Conservation (phyloP, 2,113 vertebrate species). For the Alaudala cheleensis region DNA sequence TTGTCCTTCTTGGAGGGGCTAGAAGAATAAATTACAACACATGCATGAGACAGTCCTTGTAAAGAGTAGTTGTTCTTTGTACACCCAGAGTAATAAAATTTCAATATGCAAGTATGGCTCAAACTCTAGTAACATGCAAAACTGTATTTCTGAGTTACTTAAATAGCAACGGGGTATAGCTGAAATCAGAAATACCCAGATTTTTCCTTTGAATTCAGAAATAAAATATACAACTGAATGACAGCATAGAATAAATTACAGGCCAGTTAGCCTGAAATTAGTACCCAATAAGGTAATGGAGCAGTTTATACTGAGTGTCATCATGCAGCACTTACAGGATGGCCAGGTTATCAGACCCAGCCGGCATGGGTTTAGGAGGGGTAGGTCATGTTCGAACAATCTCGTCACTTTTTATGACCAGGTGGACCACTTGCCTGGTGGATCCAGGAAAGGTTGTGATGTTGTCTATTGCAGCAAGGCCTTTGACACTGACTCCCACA, state of each 20-base stretch:
- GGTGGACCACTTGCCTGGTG: not conserved
- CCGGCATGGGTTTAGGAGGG: not conserved
- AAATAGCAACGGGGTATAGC: not conserved
- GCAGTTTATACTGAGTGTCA: not conserved
- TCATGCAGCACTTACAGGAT: not conserved
- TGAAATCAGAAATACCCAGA: not conserved
- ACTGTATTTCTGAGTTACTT: not conserved
- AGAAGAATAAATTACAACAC: not conserved
- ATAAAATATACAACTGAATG: not conserved
- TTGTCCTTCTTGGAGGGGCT: rapidly evolving
- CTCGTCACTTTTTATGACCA: not conserved
- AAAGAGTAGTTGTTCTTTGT: not conserved
- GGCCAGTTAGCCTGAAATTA: not conserved
- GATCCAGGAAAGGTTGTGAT: not conserved
- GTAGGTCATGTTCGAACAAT: not conserved
- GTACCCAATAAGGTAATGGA: not conserved
- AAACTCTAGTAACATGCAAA: not conserved
- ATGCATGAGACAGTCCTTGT: not conserved
- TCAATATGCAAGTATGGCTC: not conserved
- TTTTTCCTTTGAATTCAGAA: not conserved
- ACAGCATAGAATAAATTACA: not conserved
- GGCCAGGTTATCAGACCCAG: not conserved
- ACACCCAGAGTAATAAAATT: not conserved
- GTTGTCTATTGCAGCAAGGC: not conserved
- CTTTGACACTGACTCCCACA: not conserved